A percentile compares a stretch with the other conserved stretches of the same genome.
These are phyloP conservation scores for Lepidothrix coronata DNA, from an alignment of 2,113 vertebrate genomes.

Conservation along the genomic window DNA sequence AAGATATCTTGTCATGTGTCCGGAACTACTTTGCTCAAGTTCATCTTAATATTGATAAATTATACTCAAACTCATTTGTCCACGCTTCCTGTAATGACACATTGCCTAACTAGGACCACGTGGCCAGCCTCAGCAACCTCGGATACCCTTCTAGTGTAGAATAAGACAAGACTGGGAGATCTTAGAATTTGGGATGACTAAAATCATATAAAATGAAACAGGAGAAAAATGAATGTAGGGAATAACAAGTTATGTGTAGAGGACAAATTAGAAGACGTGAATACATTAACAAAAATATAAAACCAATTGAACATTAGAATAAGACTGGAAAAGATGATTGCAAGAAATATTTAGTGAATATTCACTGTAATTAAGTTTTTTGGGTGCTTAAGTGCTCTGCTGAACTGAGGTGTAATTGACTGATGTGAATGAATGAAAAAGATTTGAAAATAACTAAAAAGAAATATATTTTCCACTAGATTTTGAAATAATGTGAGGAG, in stretches of 20 bases:
- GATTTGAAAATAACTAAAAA: neutral
- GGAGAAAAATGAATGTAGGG: neutral
- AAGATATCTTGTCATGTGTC: neutral
- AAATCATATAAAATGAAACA: neutral
- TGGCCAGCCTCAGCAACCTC: neutral
- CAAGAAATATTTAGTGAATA: neutral
- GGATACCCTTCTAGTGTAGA: neutral
- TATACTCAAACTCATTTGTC: neutral
- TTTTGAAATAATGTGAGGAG: neutral
- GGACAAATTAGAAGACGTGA: neutral
- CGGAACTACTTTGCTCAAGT: neutral
- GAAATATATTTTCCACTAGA: neutral
- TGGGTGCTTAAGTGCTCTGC: neutral
- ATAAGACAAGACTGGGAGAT: neutral
- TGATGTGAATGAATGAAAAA: neutral
- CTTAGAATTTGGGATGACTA: neutral
- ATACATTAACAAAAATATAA: neutral
- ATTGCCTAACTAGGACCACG: too few relatives aligned
- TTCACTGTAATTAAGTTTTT: neutral
- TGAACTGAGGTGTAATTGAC: neutral
- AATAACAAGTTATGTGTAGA: neutral
- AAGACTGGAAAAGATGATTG: neutral
- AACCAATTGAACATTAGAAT: neutral
- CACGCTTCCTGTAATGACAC: accelerated
- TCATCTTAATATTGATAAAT: neutral